phyloP scores from a whole-genome alignment of 2,113 vertebrate genomes.

The Amphiprion percula region DNA sequence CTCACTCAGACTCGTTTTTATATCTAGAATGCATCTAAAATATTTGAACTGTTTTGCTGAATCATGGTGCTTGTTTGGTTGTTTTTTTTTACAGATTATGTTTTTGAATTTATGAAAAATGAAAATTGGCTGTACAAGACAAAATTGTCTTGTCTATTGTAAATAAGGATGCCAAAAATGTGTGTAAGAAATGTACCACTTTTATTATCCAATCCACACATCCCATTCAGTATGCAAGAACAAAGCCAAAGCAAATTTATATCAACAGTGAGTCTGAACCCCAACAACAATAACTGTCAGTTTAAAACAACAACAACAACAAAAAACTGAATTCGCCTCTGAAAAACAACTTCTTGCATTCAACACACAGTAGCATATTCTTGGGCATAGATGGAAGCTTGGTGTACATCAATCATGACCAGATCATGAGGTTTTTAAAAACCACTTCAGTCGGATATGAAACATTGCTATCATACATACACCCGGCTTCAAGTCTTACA shows the following conservation, averaged over 20 bases:
- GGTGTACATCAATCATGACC: slow-evolving; percentile 44
- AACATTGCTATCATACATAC: slow-evolving; percentile 49
- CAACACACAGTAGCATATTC: slow-evolving; percentile 64
- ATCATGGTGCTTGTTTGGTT: too few relatives aligned
- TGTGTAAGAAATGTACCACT: slow-evolving; percentile 80
- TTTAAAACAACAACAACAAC: slow-evolving; percentile 48
- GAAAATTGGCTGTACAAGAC: too few relatives aligned
- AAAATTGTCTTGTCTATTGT: too few relatives aligned
- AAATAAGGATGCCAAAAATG: slow-evolving; percentile 3
- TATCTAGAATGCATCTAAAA: too few relatives aligned
- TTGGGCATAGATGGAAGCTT: slow-evolving; percentile 32
- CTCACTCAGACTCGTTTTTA: too few relatives aligned
- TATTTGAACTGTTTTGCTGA: too few relatives aligned
- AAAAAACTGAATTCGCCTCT: slow-evolving; percentile 46
- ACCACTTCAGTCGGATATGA: slow-evolving; percentile 52
- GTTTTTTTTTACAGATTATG: too few relatives aligned
- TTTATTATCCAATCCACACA: slow-evolving; percentile 82
- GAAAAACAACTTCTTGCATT: slow-evolving; percentile 44
- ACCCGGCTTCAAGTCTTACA: slow-evolving; percentile 25
- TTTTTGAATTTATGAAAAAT: too few relatives aligned
- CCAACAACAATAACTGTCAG: slow-evolving; percentile 67
- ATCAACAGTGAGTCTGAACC: slow-evolving; percentile 62
- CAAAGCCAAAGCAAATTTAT: slow-evolving; percentile 65
- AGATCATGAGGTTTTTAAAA: slow-evolving; percentile 12
- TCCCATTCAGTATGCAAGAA: slow-evolving; percentile 71